Percentiles rank a stretch among this genome's conserved stretches.
Conservation (phyloP, 2,888 invertebrate species). For the Dasypogon diadema region DNA sequence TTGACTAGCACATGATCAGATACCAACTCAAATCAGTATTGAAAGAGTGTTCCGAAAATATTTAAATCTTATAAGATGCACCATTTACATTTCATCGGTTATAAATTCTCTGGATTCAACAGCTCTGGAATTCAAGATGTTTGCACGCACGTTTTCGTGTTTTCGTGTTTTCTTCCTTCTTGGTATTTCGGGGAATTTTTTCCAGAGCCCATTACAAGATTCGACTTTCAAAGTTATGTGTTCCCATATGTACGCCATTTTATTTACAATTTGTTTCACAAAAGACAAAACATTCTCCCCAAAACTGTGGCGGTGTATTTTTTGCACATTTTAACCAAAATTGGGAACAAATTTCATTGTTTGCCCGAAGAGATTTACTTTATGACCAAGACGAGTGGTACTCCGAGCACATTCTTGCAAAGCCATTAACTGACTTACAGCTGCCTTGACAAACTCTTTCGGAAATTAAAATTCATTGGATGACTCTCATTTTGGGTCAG, state of each 20-base stretch:
- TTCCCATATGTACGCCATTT: not conserved
- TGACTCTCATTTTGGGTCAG: too few species aligned
- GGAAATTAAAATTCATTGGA: too few species aligned
- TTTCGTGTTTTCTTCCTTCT: constrained; percentile 7
- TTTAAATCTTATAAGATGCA: constrained; percentile 13
- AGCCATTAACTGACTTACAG: constrained; percentile 23
- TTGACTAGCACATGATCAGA: not conserved
- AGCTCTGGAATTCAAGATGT: constrained; percentile 9
- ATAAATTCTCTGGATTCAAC: not conserved
- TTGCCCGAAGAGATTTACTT: not conserved
- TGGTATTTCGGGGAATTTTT: not conserved
- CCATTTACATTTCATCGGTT: not conserved
- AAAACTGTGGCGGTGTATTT: not conserved
- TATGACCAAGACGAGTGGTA: not conserved
- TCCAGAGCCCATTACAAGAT: not conserved
- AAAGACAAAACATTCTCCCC: too few species aligned
- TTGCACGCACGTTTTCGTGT: constrained; percentile 40
- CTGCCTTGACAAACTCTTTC: constrained; percentile 16
- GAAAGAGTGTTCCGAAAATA: not conserved
- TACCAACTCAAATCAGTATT: not conserved
- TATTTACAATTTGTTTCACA: not conserved
- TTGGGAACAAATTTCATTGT: constrained; percentile 40
- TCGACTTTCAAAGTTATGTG: too few species aligned
- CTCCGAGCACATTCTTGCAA: constrained; percentile 14
- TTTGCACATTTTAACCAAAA: constrained; percentile 24